Conservation (phyloP, 2,888 invertebrate genomes). For the Asteroscopus sphinx region DNA sequence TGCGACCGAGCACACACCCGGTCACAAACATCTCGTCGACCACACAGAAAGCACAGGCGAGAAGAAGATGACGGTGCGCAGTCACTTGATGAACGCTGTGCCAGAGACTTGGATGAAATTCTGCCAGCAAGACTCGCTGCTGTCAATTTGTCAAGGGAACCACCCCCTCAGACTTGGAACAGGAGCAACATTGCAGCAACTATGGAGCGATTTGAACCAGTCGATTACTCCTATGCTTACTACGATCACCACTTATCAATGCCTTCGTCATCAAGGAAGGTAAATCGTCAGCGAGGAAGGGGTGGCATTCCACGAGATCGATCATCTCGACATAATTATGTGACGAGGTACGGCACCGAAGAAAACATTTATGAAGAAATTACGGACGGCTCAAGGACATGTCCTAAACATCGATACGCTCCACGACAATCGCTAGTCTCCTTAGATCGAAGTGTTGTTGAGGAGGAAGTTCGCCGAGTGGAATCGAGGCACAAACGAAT, state of each 20-base stretch:
- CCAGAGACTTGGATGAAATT: conserved; percentile 87
- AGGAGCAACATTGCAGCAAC: conserved; percentile 91
- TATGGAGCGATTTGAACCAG: conserved; percentile 91
- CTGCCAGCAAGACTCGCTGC: conserved; percentile 87
- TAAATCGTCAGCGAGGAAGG: conserved; percentile 83
- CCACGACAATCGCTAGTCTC: conserved; percentile 91
- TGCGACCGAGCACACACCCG: conserved; percentile 79
- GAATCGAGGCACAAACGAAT: conserved; percentile 95
- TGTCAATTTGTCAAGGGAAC: conserved; percentile 82
- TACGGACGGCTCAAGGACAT: conserved; percentile 90
- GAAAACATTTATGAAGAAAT: conserved; percentile 96
- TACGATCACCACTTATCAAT: conserved; percentile 93
- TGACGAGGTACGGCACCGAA: conserved; percentile 95
- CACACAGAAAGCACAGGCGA: conserved; percentile 78
- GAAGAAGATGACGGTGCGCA: conserved; percentile 86
- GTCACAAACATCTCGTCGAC: conserved; percentile 81
- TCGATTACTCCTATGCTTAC: conserved; percentile 96
- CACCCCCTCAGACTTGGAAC: conserved; percentile 89
- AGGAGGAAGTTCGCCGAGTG: conserved; percentile 95
- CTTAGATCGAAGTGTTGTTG: conserved; percentile 93
- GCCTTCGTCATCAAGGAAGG: conserved; percentile 87
- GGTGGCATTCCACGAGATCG: conserved; percentile 82
- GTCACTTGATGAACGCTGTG: conserved; percentile 85
- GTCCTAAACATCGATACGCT: conserved; percentile 85
- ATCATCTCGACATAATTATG: conserved; percentile 91